phyloP scores from a whole-genome alignment of 2,113 vertebrate genomes.

The Micronycteris hirsuta region DNA sequence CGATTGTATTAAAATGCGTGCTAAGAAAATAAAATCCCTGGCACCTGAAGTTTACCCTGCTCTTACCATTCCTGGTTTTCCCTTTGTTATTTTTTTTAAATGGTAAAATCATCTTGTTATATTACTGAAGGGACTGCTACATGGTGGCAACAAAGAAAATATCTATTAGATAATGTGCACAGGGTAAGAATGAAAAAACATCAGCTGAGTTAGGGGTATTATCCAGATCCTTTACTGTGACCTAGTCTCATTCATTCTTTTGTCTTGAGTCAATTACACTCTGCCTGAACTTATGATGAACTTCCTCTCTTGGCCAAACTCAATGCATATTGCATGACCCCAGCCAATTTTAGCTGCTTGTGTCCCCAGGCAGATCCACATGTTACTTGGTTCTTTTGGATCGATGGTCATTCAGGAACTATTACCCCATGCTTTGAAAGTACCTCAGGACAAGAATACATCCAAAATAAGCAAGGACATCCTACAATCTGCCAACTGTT shows the following conservation, averaged over 20 bases:
- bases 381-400: constrained; percentile 61
- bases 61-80: neutral
- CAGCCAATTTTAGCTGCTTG: constrained; percentile 64
- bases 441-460: constrained; percentile 42
- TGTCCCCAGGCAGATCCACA: constrained; percentile 63
- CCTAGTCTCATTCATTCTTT: constrained; percentile 29
- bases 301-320: constrained; percentile 39
- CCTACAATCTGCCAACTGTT: constrained; percentile 32
- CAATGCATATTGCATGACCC: constrained; percentile 50
- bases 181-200: neutral
- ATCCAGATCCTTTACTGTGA: neutral
- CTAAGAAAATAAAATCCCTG: constrained; percentile 57
- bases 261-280: constrained; percentile 42
- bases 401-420: constrained; percentile 60
- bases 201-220: neutral
- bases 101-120: constrained; percentile 18
- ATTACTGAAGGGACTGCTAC: neutral
- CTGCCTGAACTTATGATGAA: constrained; percentile 38
- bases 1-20: constrained; percentile 60
- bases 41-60: neutral
- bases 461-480: constrained; percentile 50
- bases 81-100: constrained; percentile 37
- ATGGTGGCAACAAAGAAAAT: neutral
- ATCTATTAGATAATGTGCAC: neutral
- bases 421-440: constrained; percentile 51